Base-by-base conservation (phyloP, 2,113 vertebrate genomes). In the Candoia aspera region DNA sequence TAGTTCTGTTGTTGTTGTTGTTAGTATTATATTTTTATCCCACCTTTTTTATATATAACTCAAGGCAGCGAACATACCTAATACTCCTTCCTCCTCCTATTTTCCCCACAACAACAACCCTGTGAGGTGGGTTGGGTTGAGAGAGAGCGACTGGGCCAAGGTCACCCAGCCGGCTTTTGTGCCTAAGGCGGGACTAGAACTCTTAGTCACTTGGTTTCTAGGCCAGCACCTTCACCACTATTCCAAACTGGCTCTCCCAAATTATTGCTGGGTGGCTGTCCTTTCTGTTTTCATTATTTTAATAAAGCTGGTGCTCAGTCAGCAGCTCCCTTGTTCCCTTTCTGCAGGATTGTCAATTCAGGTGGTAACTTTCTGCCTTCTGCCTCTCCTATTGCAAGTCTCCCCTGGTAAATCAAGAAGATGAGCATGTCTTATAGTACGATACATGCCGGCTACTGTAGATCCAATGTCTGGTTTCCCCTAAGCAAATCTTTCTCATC, bases 231-330 rank as follows among this genome's bases (percentile, higher is more conserved):
- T 73, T 73, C 33, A 73, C 15, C 6, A 33, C 15, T 73, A 17
- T 73, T 33, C 15, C n/a, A 73, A 73, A 73, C 68, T 6, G 12
- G 21, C 73, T 33, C 2, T 57, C 46, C n/a, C 68, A 57, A 57
- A 84, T 83, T 92, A 92, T 26, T 92, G 57, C 86, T 24, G 42
- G 24, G 12, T 88, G 86, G 86, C 86, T 88, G 86, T n/a, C 42
- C 19, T 6, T 46, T 92, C 57, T 88, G 86, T 92, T 57, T 68
- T 54, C 13, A 33, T 0, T 23, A 53, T 42, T 42, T 42, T 68
- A 91, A 91, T 73, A 85, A 91, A 91, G 85, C 85, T 29, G 1
- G 90, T 42, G 60, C 62, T 91, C 33, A 91, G 21, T 91, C 90
- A 87, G 60, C 85, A 2, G 3, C 19, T 42, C 10, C 6, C 26